Conservation (phyloP, 2,113 vertebrate genomes). For the Pycnonotus jocosus region DNA sequence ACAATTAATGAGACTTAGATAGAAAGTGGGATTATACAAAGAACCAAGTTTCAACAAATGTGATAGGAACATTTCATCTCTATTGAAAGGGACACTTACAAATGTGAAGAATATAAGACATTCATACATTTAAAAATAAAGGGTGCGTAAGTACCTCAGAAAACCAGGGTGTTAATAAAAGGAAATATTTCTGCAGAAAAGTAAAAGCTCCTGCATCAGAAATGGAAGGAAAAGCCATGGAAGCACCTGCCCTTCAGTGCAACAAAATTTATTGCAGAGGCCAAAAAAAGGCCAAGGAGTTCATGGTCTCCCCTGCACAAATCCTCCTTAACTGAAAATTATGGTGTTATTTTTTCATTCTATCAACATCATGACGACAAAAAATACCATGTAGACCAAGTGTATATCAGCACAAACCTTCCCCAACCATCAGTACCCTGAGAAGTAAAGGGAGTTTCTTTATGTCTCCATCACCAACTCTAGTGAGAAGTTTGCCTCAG, state of each 20-base stretch:
- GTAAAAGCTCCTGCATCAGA: neutral
- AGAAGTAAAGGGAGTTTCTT: neutral
- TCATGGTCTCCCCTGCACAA: neutral
- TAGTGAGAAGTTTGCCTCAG: neutral
- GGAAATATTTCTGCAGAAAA: neutral
- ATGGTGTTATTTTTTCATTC: neutral
- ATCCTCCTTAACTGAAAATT: neutral
- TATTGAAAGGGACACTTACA: neutral
- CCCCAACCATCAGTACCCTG: neutral
- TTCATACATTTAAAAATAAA: neutral
- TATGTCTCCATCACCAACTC: neutral
- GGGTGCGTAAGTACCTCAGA: neutral
- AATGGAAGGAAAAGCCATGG: neutral
- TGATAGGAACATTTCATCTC: neutral
- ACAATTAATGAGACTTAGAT: neutral
- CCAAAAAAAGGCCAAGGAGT: neutral
- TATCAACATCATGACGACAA: neutral
- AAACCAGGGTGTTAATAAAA: neutral
- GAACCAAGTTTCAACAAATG: neutral
- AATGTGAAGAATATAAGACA: neutral
- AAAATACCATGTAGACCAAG: neutral
- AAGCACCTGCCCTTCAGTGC: neutral
- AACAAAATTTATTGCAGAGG: neutral
- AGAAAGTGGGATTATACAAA: neutral
- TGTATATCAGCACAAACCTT: neutral